phyloP scores from a whole-genome alignment of 2,888 invertebrate genomes.

The Diploptera punctata region DNA sequence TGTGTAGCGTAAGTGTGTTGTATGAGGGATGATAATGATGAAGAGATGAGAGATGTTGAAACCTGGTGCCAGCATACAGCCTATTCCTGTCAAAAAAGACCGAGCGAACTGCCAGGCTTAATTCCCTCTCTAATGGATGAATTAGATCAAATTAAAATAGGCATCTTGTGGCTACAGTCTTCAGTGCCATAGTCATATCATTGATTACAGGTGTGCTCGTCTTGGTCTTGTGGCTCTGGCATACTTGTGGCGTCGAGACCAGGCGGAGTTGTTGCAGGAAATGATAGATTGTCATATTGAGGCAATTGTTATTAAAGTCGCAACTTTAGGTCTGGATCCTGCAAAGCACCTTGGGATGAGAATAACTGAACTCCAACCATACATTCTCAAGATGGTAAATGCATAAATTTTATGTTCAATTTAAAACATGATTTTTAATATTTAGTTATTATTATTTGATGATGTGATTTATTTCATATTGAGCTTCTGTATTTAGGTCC shows the following conservation, averaged over 20 bases:
- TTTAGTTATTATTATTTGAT: neutral
- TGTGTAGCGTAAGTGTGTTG: too few relatives aligned
- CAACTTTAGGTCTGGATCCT: slow-evolving; percentile 90
- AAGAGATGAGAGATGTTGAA: too few relatives aligned
- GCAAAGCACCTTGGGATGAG: slow-evolving; percentile 86
- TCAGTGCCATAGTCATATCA: too few relatives aligned
- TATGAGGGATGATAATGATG: too few relatives aligned
- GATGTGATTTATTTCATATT: slow-evolving; percentile 18
- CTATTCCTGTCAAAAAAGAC: too few relatives aligned
- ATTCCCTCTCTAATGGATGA: too few relatives aligned
- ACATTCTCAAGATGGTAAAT: slow-evolving; percentile 79
- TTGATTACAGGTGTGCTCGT: slow-evolving; percentile 82
- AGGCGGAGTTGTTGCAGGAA: slow-evolving; percentile 91
- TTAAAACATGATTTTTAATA: slow-evolving; percentile 10
- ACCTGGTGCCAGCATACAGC: too few relatives aligned
- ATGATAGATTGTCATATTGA: slow-evolving; percentile 94
- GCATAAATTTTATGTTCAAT: slow-evolving; percentile 13
- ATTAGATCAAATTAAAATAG: too few relatives aligned
- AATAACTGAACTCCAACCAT: slow-evolving; percentile 83
- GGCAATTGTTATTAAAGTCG: slow-evolving; percentile 97
- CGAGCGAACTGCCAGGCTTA: too few relatives aligned
- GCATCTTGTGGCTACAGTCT: too few relatives aligned
- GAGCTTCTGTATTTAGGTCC: slow-evolving; percentile 20
- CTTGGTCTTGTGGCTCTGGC: slow-evolving; percentile 88
- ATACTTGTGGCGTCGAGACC: slow-evolving; percentile 96